Percentiles rank a stretch among this genome's conserved stretches.
Conservation (phyloP, 2,113 vertebrate genomes). For the Bufo gargarizans region DNA sequence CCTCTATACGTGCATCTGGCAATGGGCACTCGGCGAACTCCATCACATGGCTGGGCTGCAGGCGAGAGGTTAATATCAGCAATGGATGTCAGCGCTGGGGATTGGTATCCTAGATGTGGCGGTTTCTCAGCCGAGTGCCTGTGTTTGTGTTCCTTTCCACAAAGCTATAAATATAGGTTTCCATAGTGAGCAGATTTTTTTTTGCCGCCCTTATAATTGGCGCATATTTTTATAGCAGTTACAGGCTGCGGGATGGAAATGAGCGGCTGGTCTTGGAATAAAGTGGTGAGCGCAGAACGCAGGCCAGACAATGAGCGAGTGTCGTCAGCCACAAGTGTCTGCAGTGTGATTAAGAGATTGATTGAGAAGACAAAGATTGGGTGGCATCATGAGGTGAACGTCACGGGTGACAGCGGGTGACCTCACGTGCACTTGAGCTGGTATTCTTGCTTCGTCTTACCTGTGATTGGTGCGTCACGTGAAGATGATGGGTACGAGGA, state of each 20-base stretch:
- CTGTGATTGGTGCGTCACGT: background rate
- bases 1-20: background rate
- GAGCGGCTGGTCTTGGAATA: background rate
- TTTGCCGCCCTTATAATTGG: constrained; percentile 54
- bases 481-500: background rate
- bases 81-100: background rate
- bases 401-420: background rate
- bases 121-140: constrained; percentile 42
- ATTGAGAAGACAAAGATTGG: background rate
- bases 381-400: background rate
- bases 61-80: constrained; percentile 15
- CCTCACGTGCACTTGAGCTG: background rate
- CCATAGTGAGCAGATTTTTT: constrained; percentile 55
- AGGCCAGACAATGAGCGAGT: constrained; percentile 27
- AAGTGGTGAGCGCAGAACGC: background rate
- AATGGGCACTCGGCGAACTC: background rate
- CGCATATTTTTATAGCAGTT: constrained; percentile 58
- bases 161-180: constrained; percentile 58
- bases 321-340: constrained; percentile 31
- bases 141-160: constrained; percentile 52
- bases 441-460: background rate
- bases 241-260: constrained; percentile 52
- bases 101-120: constrained; percentile 28
- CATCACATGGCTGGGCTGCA: background rate
- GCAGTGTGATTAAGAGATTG: background rate